These are phyloP conservation scores for Druceiella hillmani DNA, from an alignment of 2,888 invertebrate species.

Conservation along the genomic window DNA sequence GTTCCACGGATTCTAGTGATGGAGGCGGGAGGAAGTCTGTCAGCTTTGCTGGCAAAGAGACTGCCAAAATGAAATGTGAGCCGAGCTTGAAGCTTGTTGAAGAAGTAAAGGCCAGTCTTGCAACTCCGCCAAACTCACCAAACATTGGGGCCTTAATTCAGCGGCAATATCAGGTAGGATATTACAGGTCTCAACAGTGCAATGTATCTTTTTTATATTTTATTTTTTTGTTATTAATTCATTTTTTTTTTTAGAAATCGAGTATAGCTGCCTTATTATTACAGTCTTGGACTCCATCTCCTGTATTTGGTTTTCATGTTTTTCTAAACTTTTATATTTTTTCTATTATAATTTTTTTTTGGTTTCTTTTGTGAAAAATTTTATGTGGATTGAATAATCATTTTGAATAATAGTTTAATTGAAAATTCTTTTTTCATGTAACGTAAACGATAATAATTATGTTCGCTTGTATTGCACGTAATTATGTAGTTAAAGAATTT, in stretches of 20 bases:
- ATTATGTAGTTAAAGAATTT: too few species aligned
- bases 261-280: constrained; percentile 33
- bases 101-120: constrained; percentile 43
- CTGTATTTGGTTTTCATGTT: constrained; percentile 8
- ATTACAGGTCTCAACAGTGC: constrained; percentile 5
- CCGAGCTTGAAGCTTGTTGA: constrained; percentile 49
- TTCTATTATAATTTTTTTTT: constrained; percentile 26
- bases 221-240: constrained; percentile 21
- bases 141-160: constrained; percentile 62
- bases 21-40: constrained; percentile 62
- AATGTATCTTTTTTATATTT: neutral
- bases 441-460: too few species aligned
- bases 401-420: too few species aligned
- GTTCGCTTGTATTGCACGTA: too few species aligned
- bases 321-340: neutral
- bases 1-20: constrained; percentile 52
- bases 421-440: too few species aligned
- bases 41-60: constrained; percentile 65
- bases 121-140: constrained; percentile 70
- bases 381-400: too few species aligned
- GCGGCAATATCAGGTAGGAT: constrained; percentile 53
- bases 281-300: too few species aligned
- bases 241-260: constrained; percentile 46
- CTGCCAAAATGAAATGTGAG: constrained; percentile 32
- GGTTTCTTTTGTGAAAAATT: constrained; percentile 11